Percentiles rank a stretch among this genome's conserved stretches.
Evolutionary conservation across 2,797 vertebrate species (phyloP).

Genomic region (Falco concolor): DNA sequence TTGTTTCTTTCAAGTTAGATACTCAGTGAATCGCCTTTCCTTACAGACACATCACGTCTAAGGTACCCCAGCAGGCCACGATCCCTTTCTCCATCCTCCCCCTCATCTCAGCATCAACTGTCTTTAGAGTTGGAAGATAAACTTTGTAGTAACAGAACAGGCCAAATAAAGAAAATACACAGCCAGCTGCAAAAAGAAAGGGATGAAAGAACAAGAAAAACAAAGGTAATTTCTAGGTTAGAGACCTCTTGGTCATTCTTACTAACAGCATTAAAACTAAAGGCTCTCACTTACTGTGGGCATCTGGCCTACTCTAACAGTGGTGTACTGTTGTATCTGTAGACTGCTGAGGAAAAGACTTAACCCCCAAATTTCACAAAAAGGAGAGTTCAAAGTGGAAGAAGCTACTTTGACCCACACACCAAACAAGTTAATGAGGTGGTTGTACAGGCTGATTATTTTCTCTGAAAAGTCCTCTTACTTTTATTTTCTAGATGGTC

Average conservation of each 20-base stretch:
- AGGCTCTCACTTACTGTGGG: not conserved
- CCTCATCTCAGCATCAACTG: not conserved
- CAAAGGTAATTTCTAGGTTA: constrained; percentile 61
- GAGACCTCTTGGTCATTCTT: not conserved
- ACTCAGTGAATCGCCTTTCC: not conserved
- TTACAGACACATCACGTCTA: constrained; percentile 50
- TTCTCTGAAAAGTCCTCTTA: not conserved
- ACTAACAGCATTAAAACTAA: not conserved
- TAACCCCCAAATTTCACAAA: not conserved
- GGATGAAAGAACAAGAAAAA: constrained; percentile 29
- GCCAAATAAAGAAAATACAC: constrained; percentile 4
- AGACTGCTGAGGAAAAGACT: not conserved
- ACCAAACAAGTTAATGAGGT: not conserved
- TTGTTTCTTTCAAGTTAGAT: not conserved
- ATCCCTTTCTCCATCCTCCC: constrained; percentile 81
- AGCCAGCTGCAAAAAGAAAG: constrained; percentile 59
- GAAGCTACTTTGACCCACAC: not conserved
- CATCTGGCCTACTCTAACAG: not conserved
- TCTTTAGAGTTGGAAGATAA: constrained; percentile 48
- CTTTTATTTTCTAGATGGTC: constrained; percentile 65
- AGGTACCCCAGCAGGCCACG: constrained; percentile 60
- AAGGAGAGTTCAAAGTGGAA: not conserved
- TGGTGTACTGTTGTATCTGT: not conserved
- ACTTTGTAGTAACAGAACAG: not conserved
- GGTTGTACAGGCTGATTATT: not conserved